Base-by-base conservation (phyloP, 2,888 invertebrate species). In the Aromia moschata region DNA sequence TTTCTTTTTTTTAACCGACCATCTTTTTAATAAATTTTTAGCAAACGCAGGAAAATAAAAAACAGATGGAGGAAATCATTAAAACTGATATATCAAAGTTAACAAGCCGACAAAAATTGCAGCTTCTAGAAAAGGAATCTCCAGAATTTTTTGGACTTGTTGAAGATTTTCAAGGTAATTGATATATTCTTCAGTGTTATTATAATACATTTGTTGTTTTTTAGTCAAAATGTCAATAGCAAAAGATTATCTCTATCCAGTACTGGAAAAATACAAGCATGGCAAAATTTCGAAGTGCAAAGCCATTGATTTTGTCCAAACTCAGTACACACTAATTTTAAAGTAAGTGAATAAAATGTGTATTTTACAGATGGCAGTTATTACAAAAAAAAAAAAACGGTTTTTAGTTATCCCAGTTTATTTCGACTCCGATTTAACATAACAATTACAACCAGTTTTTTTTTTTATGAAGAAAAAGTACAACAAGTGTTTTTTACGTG, bases 81-180 rank as follows among this genome's bases (percentile, higher is more conserved):
- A 89, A 89, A 80, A 87, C 87, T 69, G 93, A 95, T 82, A 82
- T 94, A 41, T 87, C 87, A 52, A 87, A 89, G 70, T 82, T 95
- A 73, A 87, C 89, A 10, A 87, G 89, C 71, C 84, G 89, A 54
- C 90, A 96, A 76, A 92, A 92, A 72, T 73, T 89, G 52, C 88
- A 90, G 71, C 78, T 95, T 51, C 81, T 96, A 65, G 85, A 90
- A 75, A 91, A 93, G 74, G 93, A 96, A 79, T 92, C 93, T 45
- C 96, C 96, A 1, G 96, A 97, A 80, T 89, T 96, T 76, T 77
- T 88, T 53, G 89, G 88, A 2, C 83, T 96, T 9, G 84, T 93
- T 47, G 84, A 88, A 61, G 94, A 96, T 79, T 93, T 90, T 74
- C 88, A 91, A 83, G 85, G 86, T 77, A 89, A 9, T 16, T 20